Evolutionary conservation across 1,140 invertebrate species (phyloP), one percentile per base, ranked within the genome.

Genomic region (Pogonomyrmex californicus): DNA sequence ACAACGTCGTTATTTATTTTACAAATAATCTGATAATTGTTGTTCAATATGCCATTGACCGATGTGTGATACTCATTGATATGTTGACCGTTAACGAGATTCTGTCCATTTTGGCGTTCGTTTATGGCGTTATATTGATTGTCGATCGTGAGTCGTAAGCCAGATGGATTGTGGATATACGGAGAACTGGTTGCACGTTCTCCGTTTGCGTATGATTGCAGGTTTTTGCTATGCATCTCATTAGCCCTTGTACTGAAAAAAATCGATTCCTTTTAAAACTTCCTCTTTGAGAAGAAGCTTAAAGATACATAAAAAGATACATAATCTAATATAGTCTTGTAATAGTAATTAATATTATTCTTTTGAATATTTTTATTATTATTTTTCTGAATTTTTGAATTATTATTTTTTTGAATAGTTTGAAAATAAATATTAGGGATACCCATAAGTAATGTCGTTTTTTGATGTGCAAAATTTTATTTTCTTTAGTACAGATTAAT

Each of bases 211-310:
- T 56, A 60, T 85, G 88, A 44, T 66, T 86, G 91, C 94, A 93
- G 9, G 83, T 93, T 91, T 70, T 91, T 81, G 88, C 58, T 75
- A 93, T 90, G 89, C 89, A 93, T 47, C 75, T 93, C 85, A 94
- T 95, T 94, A 95, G 86, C 95, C 94, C 90, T 93, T 95, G 94
- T 93, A 95, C 95, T 95, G 89, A 0, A 83, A 90, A 33, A 90
- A 66, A 66, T 23, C 0, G 2, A 33, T 23, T 10, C 1, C 1
- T 41, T 79, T n/a, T 78, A 49, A 3, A 33, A 77, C 44, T 44
- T 4, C 0, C 0, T 5, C 23, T 60, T 76, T 30, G 6, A 63
- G 41, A 33, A n/a, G 47, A 63, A 44, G 38, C 6, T 76, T 41
- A 9, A n/a, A n/a, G n/a, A n/a, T n/a, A n/a, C n/a, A n/a, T n/a